phyloP scores from a whole-genome alignment of 2,888 invertebrate genomes.

The Caenorhabditis angaria region DNA sequence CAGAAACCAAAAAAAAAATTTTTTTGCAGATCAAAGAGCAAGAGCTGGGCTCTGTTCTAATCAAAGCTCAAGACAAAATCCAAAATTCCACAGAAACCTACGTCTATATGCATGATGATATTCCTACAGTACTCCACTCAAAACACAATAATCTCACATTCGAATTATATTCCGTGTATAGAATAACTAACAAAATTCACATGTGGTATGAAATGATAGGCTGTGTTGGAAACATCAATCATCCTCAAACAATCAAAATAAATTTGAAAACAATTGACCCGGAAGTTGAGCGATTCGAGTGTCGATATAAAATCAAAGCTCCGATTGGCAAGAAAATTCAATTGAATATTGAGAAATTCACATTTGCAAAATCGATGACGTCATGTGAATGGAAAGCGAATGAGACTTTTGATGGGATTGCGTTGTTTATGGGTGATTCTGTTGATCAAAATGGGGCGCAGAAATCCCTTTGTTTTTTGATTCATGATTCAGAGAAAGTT shows the following conservation, averaged over 20 bases:
- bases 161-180: conserved; percentile 36
- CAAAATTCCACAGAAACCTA: no score
- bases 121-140: no score
- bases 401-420: not conserved
- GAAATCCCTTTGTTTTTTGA: conserved; percentile 45
- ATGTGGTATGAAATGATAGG: conserved; percentile 65
- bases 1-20: no score
- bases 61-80: no score
- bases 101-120: no score
- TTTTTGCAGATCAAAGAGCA: no score
- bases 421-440: conserved; percentile 44
- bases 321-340: conserved; percentile 43
- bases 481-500: conserved; percentile 15
- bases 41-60: no score
- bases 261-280: conserved; percentile 41
- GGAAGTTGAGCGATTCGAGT: conserved; percentile 49
- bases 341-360: conserved; percentile 40
- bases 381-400: conserved; percentile 23
- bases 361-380: conserved; percentile 34
- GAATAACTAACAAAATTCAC: conserved; percentile 66
- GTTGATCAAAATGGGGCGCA: conserved; percentile 51
- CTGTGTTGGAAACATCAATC: conserved; percentile 57
- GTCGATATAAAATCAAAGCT: conserved; percentile 57
- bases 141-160: conserved; percentile 48
- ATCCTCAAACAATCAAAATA: conserved; percentile 41